Conservation (phyloP, 2,888 invertebrate species). For the Caenorhabditis japonica region DNA sequence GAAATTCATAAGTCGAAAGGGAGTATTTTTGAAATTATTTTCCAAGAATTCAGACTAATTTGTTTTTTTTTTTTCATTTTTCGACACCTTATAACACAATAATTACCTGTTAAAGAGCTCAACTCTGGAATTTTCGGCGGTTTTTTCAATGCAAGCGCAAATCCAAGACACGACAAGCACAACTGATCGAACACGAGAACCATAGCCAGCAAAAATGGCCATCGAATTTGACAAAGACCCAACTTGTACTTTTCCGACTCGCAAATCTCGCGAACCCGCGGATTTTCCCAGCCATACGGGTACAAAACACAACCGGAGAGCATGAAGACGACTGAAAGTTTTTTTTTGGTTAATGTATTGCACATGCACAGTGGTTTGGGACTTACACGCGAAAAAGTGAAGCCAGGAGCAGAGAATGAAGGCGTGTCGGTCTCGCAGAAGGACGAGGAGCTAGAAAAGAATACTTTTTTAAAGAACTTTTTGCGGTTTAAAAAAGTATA, state of each 20-base stretch:
- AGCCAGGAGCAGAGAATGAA: conserved; percentile 95
- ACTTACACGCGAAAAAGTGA: conserved; percentile 92
- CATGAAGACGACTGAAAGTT: conserved; percentile 78
- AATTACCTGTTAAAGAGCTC: conserved; percentile 55
- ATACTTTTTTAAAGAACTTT: neutral
- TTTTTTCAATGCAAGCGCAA: conserved; percentile 77
- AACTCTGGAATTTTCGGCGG: conserved; percentile 63
- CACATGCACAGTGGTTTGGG: too few species aligned
- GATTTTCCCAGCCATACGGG: conserved; percentile 78
- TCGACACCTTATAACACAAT: too few species aligned
- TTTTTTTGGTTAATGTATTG: too few species aligned
- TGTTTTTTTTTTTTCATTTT: neutral
- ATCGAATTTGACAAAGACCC: conserved; percentile 78
- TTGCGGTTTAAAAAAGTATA: conserved; percentile 79
- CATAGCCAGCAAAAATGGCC: conserved; percentile 79
- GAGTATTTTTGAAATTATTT: too few species aligned
- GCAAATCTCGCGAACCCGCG: conserved; percentile 77
- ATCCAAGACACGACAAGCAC: conserved; percentile 78
- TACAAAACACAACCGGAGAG: conserved; percentile 78
- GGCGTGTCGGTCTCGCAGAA: conserved; percentile 80
- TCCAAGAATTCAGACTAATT: too few species aligned
- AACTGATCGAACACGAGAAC: conserved; percentile 79
- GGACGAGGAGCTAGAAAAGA: conserved; percentile 62
- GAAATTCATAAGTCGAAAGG: too few species aligned
- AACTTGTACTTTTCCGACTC: conserved; percentile 75